Conservation (phyloP, 1,140 invertebrate genomes). For the Macrotrachela quadricornifera region DNA sequence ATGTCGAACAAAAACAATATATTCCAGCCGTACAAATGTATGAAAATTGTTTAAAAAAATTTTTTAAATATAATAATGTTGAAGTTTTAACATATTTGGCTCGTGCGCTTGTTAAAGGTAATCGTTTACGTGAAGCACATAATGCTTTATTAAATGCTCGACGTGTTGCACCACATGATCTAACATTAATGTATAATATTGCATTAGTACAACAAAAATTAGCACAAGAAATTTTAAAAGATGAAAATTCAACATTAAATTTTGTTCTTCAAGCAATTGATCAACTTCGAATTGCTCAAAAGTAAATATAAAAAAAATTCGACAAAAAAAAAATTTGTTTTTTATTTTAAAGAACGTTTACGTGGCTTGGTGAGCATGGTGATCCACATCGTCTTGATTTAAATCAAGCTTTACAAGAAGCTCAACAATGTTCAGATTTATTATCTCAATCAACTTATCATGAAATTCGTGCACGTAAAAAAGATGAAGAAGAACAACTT, state of each 20-base stretch:
- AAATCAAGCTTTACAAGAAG: neutral
- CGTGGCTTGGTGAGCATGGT: too few species aligned
- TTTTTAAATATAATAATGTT: constrained; percentile 75
- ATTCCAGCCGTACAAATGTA: constrained; percentile 99
- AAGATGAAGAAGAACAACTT: constrained; percentile 76
- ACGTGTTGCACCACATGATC: constrained; percentile 77
- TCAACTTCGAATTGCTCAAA: too few species aligned
- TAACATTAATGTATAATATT: constrained; percentile 75
- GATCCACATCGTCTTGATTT: too few species aligned
- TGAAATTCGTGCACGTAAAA: constrained; percentile 61
- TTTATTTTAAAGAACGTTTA: too few species aligned
- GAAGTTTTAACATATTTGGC: constrained; percentile 85
- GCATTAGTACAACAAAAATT: constrained; percentile 76
- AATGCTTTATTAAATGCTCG: constrained; percentile 55
- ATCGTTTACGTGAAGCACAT: constrained; percentile 70
- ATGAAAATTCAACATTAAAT: constrained; percentile 50
- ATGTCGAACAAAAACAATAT: constrained; percentile 89
- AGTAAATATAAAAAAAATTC: too few species aligned
- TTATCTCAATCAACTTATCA: constrained; percentile 84
- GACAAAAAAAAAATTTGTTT: too few species aligned
- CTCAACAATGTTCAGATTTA: constrained; percentile 64
- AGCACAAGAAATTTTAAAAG: constrained; percentile 71
- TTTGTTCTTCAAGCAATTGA: too few species aligned
- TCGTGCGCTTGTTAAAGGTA: constrained; percentile 71
- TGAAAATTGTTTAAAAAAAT: constrained; percentile 93